Conservation (phyloP, 2,797 vertebrate genomes). For the Ptychobarbus kaznakovi region DNA sequence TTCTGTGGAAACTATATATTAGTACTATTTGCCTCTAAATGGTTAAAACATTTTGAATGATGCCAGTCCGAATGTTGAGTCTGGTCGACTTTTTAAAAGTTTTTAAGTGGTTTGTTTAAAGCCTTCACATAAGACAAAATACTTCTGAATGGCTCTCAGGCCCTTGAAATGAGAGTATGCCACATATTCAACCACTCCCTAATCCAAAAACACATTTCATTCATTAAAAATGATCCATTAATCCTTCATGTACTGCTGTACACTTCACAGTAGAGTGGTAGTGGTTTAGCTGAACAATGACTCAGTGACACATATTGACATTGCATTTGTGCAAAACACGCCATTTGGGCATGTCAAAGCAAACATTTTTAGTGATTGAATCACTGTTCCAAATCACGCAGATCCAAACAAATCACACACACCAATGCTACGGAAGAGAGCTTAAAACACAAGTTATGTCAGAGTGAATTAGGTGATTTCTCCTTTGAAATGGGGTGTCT, state of each 20-base stretch:
- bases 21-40: neutral
- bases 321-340: slow-evolving; percentile 54
- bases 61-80: neutral
- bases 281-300: slow-evolving; percentile 46
- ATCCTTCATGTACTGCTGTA: slow-evolving; percentile 22
- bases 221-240: slow-evolving; percentile 45
- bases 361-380: slow-evolving; percentile 52
- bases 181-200: slow-evolving; percentile 3
- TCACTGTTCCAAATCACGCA: slow-evolving; percentile 53
- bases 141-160: neutral
- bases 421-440: slow-evolving; percentile 31
- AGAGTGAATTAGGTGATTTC: slow-evolving; percentile 37
- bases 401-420: slow-evolving; percentile 29
- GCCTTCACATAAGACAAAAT: neutral
- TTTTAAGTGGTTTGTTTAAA: neutral
- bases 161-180: neutral
- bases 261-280: slow-evolving; percentile 25
- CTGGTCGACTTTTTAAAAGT: neutral
- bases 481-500: slow-evolving; percentile 33
- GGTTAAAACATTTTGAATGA: neutral
- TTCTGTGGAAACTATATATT: neutral
- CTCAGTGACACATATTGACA: slow-evolving; percentile 47
- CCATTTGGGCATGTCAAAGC: slow-evolving; percentile 53
- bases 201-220: slow-evolving; percentile 30
- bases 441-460: slow-evolving; percentile 45